Base-by-base conservation (phyloP, 2,797 vertebrate species). In the Pelochelys cantorii region DNA sequence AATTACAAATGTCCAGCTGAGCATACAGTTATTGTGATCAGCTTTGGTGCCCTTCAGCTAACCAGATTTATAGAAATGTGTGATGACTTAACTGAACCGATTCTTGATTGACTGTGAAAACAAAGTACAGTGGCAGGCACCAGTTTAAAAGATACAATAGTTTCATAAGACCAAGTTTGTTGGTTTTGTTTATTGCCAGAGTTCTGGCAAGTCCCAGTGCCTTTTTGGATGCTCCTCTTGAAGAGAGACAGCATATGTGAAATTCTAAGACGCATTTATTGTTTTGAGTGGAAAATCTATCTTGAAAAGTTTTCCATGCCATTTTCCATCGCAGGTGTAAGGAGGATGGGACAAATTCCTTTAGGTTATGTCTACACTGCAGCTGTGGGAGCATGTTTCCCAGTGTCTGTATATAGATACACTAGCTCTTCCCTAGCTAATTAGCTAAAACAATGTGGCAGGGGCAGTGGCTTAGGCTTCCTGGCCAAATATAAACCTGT, bases 201-300 rank as follows among this genome's bases (percentile, higher is more conserved):
- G 17, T 0, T 4, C 86, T 89, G 56, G 74, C 85, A 56, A 53
- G 3, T 81, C 10, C 27, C 86, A 31, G 5, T 52, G 52, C 88
- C 57, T 95, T 81, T 85, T 88, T 9, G 62, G 54, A 27, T 57
- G 84, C 37, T 75, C 31, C 57, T 86, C 0, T 89, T 82, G 56
- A 86, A 55, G 22, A 68, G 7, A 18, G 34, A 57, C 3, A 3
- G 22, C 56, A 10, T 6, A 84, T 80, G 3, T 2, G 0, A 52
- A 0, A 0, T 13, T 59, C 5, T 22, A 13, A n/a, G 83, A 34
- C 0, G 0, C n/a, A 23, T 12, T 53, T 55, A 83, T 77, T 81
- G 6, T 65, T 78, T 2, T 12, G 34, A 12, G 34, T 8, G 62
- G 15, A 52, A 56, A 55, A 7, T 5, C 0, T n/a, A 2, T n/a